phyloP scores from a whole-genome alignment of 2,113 vertebrate species.

The Eudorcas thomsonii region DNA sequence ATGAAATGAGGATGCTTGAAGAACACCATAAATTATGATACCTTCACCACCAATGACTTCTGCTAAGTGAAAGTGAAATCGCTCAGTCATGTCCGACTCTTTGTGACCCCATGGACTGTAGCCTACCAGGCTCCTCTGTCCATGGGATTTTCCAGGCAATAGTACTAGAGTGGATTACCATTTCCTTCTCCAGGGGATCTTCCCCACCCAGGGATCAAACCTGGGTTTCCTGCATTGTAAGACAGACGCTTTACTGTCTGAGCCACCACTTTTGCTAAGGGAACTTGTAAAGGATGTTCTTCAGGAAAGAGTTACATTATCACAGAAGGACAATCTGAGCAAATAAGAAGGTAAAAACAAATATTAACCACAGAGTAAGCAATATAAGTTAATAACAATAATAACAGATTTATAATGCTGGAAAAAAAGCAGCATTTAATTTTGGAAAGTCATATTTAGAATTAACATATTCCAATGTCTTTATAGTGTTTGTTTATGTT shows the following conservation, averaged over 20 bases:
- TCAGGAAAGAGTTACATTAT: neutral
- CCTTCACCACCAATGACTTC: neutral
- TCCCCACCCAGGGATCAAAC: too few species aligned
- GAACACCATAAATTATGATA: neutral
- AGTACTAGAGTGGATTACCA: too few species aligned
- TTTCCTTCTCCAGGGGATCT: too few species aligned
- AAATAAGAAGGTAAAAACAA: constrained; percentile 17
- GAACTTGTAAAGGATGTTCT: neutral
- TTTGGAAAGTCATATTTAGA: neutral
- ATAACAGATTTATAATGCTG: neutral
- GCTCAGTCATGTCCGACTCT: rapidly evolving
- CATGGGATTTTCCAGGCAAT: too few species aligned
- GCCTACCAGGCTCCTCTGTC: too few species aligned
- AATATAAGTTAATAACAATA: neutral
- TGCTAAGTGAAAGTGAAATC: neutral
- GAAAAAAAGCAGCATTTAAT: constrained; percentile 4
- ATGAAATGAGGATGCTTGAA: neutral
- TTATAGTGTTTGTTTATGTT: neutral
- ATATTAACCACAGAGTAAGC: neutral
- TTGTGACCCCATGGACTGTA: too few species aligned
- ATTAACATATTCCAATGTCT: neutral
- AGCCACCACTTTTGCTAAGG: neutral
- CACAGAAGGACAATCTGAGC: neutral
- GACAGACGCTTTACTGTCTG: too few species aligned
- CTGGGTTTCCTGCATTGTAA: too few species aligned